A percentile compares a stretch with the other conserved stretches of the same genome.
Conservation (phyloP, 2,888 invertebrate genomes). For the Aleiodes leptofemur region DNA sequence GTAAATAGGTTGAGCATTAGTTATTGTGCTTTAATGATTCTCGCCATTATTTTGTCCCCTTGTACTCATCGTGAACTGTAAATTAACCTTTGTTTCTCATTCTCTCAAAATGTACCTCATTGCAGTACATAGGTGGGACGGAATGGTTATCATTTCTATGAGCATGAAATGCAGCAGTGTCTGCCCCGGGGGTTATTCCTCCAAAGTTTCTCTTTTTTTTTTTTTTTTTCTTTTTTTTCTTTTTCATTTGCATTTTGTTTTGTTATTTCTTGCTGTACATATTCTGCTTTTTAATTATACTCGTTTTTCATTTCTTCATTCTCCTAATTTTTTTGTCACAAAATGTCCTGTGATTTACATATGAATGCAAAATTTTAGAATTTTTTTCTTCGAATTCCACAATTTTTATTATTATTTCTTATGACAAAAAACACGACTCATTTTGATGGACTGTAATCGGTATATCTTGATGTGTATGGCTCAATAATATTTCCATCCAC, state of each 20-base stretch:
- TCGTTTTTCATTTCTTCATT: constrained; percentile 24
- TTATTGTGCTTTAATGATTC: constrained; percentile 37
- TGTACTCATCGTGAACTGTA: constrained; percentile 20
- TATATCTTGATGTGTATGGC: no score
- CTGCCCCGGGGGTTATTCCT: constrained; percentile 29
- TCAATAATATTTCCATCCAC: no score
- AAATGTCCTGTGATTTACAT: no score
- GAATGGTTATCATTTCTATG: not conserved
- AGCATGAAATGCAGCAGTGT: constrained; percentile 17
- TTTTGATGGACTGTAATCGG: not conserved
- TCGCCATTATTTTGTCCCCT: constrained; percentile 39
- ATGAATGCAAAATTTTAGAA: not conserved
- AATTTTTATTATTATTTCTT: not conserved
- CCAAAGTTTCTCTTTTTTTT: not conserved
- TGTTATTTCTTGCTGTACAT: not conserved
- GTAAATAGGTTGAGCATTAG: constrained; percentile 41
- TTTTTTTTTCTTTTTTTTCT: no score
- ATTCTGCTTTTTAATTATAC: constrained; percentile 8
- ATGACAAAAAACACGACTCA: no score
- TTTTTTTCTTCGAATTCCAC: not conserved
- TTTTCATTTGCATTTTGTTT: not conserved
- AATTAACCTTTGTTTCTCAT: constrained; percentile 45
- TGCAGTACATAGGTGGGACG: not conserved
- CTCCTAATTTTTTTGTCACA: constrained; percentile 5
- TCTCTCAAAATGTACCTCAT: constrained; percentile 22